Base-by-base conservation (phyloP, 2,888 invertebrate genomes). In the Caradrina clavipalpis region DNA sequence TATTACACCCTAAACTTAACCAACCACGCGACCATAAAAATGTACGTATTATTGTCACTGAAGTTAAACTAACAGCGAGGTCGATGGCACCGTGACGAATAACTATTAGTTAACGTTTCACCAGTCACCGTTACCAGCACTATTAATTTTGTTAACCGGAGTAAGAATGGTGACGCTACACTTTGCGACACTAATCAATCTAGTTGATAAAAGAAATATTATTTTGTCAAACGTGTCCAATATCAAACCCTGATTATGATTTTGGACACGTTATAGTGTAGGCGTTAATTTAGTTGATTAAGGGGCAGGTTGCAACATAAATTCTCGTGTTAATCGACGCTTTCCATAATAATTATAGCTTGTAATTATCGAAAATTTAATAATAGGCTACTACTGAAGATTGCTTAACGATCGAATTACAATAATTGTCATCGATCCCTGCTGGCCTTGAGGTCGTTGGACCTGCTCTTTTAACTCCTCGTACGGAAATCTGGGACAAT, bases 81-180 rank as follows among this genome's bases (percentile, higher is more conserved):
- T 70, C 72, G 66, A 56, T 72, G 76, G 61, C 83, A 78, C 76
- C 69, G 19, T 75, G 79, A 79, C 73, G 57, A 35, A 62, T 57
- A 69, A 81, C 83, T 82, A 82, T 81, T 70, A 81, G 79, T 83
- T 81, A 76, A 64, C 56, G 59, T 69, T 64, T 55, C 22, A 22
- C 72, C 21, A 83, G 81, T 82, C 83, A 83, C 58, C 68, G 49
- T 82, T 82, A 82, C 81, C 70, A 57, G 55, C 71, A 63, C 78
- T 71, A 74, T 80, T 80, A 69, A 78, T 69, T 70, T 69, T 67
- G 76, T 69, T 65, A 74, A 70, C 70, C 51, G 63, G 42, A 75
- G 69, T 62, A 61, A 59, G 56, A 50, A 73, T n/a, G 51, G 73
- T 81, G 79, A 81, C 80, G 47, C 58, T 69, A 62, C 83, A 64